These are phyloP conservation scores for Urocyon cinereoargenteus DNA, from an alignment of 2,797 vertebrate genomes.

Conservation along the genomic window DNA sequence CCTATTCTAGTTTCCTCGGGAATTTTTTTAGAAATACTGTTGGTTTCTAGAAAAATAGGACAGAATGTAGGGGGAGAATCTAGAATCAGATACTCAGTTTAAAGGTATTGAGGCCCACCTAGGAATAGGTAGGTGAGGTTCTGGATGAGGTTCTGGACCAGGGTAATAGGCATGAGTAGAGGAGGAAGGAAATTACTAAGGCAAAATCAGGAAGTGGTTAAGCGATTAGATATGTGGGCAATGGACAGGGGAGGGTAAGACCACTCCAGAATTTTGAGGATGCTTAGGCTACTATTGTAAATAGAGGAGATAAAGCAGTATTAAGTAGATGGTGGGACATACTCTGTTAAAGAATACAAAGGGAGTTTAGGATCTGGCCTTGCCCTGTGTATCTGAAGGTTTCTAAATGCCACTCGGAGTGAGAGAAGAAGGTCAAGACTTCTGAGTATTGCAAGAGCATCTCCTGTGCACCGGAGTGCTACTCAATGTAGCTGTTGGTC, in stretches of 20 bases:
- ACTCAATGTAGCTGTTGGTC: not conserved
- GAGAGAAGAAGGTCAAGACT: not conserved
- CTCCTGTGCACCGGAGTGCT: fast-evolving
- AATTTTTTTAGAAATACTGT: not conserved
- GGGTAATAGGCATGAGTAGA: not conserved
- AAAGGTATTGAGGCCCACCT: not conserved
- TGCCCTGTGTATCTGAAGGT: not conserved
- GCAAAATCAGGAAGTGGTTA: not conserved
- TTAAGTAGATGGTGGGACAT: too few relatives aligned
- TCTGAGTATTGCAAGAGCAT: not conserved
- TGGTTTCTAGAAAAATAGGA: not conserved
- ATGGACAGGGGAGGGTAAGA: not conserved
- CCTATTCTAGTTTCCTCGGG: not conserved
- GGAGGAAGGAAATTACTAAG: not conserved
- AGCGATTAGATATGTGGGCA: not conserved
- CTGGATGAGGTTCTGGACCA: not conserved
- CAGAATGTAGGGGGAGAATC: not conserved
- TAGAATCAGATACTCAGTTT: not conserved
- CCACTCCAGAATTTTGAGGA: not conserved
- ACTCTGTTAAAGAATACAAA: not conserved
- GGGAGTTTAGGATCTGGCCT: not conserved
- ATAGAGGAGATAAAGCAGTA: not conserved
- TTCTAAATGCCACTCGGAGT: not conserved
- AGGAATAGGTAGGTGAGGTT: not conserved
- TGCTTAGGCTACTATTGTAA: not conserved